Percentiles rank a stretch among this genome's conserved stretches.
Evolutionary conservation across 2,888 invertebrate genomes (phyloP).

Genomic region (Cheilosia vulpina): DNA sequence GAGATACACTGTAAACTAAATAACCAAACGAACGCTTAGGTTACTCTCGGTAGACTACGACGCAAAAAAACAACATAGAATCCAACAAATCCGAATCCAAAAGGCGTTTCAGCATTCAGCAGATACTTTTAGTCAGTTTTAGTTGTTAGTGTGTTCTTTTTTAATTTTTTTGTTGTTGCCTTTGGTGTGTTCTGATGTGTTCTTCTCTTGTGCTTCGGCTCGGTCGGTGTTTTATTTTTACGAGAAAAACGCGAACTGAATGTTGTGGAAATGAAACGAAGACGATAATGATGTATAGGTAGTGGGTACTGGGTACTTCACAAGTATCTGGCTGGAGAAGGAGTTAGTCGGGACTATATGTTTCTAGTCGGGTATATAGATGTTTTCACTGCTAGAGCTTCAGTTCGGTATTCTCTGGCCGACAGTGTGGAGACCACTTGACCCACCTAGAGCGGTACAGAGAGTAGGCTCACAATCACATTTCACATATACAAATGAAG

Average conservation of each 20-base stretch:
- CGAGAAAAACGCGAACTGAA: conserved; percentile 16
- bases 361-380: conserved; percentile 7
- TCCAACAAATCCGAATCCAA: conserved; percentile 25
- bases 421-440: conserved; percentile 64
- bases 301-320: neutral
- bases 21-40: conserved; percentile 51
- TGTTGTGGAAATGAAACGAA: conserved; percentile 61
- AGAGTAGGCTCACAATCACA: neutral
- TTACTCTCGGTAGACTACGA: conserved; percentile 56
- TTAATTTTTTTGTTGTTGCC: neutral
- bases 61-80: conserved; percentile 65
- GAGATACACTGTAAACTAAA: conserved; percentile 73
- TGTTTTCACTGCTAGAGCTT: conserved; percentile 60
- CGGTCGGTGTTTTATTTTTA: neutral
- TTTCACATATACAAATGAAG: neutral
- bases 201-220: conserved; percentile 6
- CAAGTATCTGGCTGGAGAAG: conserved; percentile 5
- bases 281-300: neutral
- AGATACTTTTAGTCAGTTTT: conserved; percentile 47
- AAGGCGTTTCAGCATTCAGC: conserved; percentile 29
- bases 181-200: conserved; percentile 15
- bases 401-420: conserved; percentile 47
- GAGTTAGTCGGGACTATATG: neutral
- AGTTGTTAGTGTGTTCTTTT: conserved; percentile 3
- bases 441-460: conserved; percentile 38